These are phyloP conservation scores for Tribolium freemani DNA, from an alignment of 2,888 invertebrate genomes.

Conservation along the genomic window DNA sequence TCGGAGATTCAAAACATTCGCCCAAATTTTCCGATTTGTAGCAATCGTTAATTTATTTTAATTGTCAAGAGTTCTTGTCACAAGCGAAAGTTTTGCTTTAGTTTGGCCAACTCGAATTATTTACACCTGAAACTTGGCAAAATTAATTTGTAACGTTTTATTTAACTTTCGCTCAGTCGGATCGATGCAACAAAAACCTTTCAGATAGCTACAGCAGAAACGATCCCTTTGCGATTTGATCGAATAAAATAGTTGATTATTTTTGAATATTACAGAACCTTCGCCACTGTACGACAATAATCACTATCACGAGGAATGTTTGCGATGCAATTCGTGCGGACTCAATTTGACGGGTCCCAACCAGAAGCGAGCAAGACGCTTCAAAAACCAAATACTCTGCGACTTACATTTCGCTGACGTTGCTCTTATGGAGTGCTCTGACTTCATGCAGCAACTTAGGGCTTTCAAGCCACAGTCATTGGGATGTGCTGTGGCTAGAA, in stretches of 20 bases:
- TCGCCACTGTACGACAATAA: slow-evolving; percentile 94
- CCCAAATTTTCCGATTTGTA: background rate
- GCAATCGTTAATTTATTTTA: background rate
- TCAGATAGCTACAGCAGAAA: background rate
- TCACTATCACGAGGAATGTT: slow-evolving; percentile 97
- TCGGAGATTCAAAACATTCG: too few species aligned
- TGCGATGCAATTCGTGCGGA: slow-evolving; percentile 96
- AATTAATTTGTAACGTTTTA: slow-evolving; percentile 27
- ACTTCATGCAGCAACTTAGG: slow-evolving; percentile 96
- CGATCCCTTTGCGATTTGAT: background rate
- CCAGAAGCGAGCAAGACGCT: slow-evolving; percentile 74
- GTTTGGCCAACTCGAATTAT: slow-evolving; percentile 25
- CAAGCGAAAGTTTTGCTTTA: slow-evolving; percentile 4
- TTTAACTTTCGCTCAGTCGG: slow-evolving; percentile 9
- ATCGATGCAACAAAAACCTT: background rate
- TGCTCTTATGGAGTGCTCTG: slow-evolving; percentile 96
- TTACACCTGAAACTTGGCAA: slow-evolving; percentile 25
- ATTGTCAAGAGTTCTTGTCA: background rate
- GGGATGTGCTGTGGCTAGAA: slow-evolving; percentile 93
- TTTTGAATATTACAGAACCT: slow-evolving; percentile 77
- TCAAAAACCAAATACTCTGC: slow-evolving; percentile 94
- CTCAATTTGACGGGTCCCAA: slow-evolving; percentile 93
- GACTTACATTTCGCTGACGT: slow-evolving; percentile 97
- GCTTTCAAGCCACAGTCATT: slow-evolving; percentile 96
- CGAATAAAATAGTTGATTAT: background rate